Evolutionary conservation across 2,113 vertebrate genomes (phyloP).

Genomic region (Trematomus loennbergii): DNA sequence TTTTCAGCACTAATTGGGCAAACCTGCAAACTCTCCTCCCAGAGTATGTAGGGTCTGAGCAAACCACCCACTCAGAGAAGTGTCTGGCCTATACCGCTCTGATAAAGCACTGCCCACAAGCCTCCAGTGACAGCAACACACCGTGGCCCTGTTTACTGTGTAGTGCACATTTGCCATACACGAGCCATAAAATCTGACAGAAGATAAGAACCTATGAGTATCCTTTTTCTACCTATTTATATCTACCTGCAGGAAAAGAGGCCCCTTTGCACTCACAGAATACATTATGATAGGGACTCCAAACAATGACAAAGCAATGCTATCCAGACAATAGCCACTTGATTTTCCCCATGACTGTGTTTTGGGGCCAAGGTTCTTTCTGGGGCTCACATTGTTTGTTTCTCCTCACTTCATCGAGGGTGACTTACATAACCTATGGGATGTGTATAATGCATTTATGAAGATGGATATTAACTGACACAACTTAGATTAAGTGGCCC

Average conservation of each 20-base stretch:
- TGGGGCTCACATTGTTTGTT: conserved; percentile 54
- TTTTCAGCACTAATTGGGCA: conserved; percentile 85
- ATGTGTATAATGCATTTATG: conserved; percentile 68
- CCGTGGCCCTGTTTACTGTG: conserved; percentile 49
- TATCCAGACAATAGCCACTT: conserved; percentile 50
- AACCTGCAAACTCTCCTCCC: conserved; percentile 74
- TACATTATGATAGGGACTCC: conserved; percentile 28
- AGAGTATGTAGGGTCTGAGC: conserved; percentile 63
- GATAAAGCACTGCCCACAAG: conserved; percentile 60
- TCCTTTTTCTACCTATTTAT: conserved; percentile 16
- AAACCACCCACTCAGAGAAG: conserved; percentile 72
- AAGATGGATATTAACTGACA: conserved; percentile 80
- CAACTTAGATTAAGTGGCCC: conserved; percentile 74
- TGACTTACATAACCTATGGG: conserved; percentile 69
- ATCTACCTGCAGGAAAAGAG: conserved; percentile 17
- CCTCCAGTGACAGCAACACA: conserved; percentile 30
- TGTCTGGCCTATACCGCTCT: conserved; percentile 54
- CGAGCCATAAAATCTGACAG: conserved; percentile 39
- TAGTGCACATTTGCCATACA: conserved; percentile 45
- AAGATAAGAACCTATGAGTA: conserved; percentile 38
- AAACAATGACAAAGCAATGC: conserved; percentile 62
- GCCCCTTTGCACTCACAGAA: background rate
- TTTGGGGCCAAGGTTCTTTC: conserved; percentile 33
- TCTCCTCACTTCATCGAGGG: conserved; percentile 63
- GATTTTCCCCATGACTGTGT: conserved; percentile 47